phyloP scores from a whole-genome alignment of 2,888 invertebrate species.

The Hypena proboscidalis region DNA sequence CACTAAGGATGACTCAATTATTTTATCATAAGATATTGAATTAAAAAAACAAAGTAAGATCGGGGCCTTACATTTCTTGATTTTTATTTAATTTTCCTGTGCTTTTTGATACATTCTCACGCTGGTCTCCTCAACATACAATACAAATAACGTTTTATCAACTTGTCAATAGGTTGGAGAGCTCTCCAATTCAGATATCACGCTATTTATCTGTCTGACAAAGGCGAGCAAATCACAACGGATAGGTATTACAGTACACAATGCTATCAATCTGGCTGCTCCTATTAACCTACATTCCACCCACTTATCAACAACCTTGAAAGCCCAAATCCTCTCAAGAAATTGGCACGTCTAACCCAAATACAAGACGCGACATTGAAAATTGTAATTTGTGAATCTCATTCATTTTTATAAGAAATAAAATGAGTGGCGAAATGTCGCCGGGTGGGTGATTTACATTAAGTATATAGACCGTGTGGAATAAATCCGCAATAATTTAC shows the following conservation, averaged over 20 bases:
- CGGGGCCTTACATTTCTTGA: too few species aligned
- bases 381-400: constrained; percentile 59
- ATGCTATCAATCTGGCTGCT: constrained; percentile 39
- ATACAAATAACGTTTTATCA: constrained; percentile 21
- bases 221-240: constrained; percentile 39
- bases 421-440: constrained; percentile 47
- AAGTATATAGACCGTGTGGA: constrained; percentile 35
- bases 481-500: constrained; percentile 48
- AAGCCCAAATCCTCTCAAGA: constrained; percentile 47
- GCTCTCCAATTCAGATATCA: constrained; percentile 20
- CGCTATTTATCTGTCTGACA: constrained; percentile 25
- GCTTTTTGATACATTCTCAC: too few species aligned
- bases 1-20: too few species aligned
- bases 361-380: constrained; percentile 58
- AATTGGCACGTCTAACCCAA: constrained; percentile 60
- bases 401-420: constrained; percentile 67
- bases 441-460: constrained; percentile 48
- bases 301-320: constrained; percentile 57
- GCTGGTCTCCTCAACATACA: constrained; percentile 2
- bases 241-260: constrained; percentile 38
- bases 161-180: constrained; percentile 23
- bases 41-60: too few species aligned
- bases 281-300: constrained; percentile 59
- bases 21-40: too few species aligned
- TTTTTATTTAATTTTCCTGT: too few species aligned